Evolutionary conservation across 2,797 vertebrate species (phyloP).

Genomic region (Eulemur albifrons): DNA sequence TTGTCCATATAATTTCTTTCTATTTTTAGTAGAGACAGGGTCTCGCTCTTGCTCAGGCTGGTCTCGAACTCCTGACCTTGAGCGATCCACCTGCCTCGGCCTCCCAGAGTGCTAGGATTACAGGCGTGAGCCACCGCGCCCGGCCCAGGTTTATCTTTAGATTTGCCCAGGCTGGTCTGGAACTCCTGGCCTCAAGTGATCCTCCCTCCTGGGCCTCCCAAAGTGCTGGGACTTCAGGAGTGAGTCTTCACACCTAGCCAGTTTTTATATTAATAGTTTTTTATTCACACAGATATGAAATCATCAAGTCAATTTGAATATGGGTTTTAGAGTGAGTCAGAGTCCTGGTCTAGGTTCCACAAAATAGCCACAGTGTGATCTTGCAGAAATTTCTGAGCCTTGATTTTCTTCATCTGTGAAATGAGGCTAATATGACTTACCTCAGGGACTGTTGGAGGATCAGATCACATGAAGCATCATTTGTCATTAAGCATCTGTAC

Average conservation of each 20-base stretch:
- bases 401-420: not conserved
- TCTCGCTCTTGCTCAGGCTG: too few relatives aligned
- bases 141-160: too few relatives aligned
- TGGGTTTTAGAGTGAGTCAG: not conserved
- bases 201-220: not conserved
- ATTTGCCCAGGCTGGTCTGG: not conserved
- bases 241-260: not conserved
- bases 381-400: not conserved
- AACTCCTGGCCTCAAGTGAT: not conserved
- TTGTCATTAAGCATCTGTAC: not conserved
- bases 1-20: too few relatives aligned
- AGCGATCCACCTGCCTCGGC: too few relatives aligned
- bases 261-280: not conserved
- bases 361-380: not conserved
- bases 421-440: not conserved
- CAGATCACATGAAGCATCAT: not conserved
- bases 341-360: not conserved
- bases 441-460: not conserved
- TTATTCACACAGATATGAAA: not conserved
- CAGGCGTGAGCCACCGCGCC: too few relatives aligned
- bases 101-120: too few relatives aligned
- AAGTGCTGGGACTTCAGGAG: not conserved
- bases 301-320: not conserved
- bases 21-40: too few relatives aligned
- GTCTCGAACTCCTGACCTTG: too few relatives aligned